Evolutionary conservation across 2,113 vertebrate species (phyloP).

Genomic region (Haliaeetus leucogaster): DNA sequence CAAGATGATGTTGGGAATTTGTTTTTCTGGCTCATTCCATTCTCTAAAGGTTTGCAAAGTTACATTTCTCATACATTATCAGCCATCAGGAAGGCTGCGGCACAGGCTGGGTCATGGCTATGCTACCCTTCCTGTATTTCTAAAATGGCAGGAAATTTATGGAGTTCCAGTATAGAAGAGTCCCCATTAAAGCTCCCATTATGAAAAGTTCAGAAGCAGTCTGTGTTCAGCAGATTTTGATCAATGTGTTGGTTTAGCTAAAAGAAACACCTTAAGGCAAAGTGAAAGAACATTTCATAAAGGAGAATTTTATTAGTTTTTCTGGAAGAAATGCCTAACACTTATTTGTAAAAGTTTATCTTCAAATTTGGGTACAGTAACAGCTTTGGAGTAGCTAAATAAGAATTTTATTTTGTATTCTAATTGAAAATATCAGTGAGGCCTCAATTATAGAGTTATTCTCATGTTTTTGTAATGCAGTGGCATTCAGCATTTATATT

Average conservation of each 20-base stretch:
- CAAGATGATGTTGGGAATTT: neutral
- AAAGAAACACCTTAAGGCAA: neutral
- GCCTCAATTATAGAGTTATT: neutral
- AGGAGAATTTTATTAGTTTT: neutral
- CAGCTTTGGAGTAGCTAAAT: neutral
- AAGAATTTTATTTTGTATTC: neutral
- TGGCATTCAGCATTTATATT: neutral
- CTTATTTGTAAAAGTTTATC: neutral
- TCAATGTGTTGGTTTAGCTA: neutral
- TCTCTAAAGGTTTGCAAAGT: neutral
- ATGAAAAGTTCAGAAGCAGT: neutral
- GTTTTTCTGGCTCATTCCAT: neutral
- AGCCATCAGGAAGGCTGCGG: neutral
- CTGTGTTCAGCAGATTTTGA: neutral
- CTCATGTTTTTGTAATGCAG: neutral
- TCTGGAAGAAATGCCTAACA: neutral
- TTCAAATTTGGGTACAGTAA: neutral
- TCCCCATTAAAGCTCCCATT: neutral
- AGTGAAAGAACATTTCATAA: neutral
- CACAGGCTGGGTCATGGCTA: neutral
- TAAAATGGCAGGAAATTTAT: neutral
- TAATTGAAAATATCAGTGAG: neutral
- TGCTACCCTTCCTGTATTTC: conserved; percentile 9
- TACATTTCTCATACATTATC: neutral
- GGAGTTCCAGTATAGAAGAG: neutral